These are phyloP conservation scores for Solen grandis DNA, from an alignment of 1,140 invertebrate genomes.

Conservation along the genomic window DNA sequence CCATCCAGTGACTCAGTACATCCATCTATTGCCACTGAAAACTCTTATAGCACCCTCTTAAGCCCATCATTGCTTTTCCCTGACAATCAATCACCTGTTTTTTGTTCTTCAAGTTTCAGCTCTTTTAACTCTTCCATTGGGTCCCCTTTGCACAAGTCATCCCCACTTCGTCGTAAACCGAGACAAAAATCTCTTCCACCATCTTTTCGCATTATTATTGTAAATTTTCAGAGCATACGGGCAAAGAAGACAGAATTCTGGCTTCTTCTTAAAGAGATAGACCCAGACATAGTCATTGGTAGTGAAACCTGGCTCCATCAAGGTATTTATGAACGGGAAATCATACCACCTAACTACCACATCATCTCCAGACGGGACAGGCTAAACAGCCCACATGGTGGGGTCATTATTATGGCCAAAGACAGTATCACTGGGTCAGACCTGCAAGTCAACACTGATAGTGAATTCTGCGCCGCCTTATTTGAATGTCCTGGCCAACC, in stretches of 20 bases:
- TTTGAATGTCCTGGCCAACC: neutral
- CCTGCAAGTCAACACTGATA: neutral
- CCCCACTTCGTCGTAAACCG: too few relatives aligned
- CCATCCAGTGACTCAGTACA: too few relatives aligned
- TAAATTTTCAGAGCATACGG: constrained; percentile 10
- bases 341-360: neutral
- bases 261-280: neutral
- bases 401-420: constrained; percentile 1
- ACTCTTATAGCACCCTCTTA: too few relatives aligned
- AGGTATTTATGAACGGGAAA: constrained; percentile 12
- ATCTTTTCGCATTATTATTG: constrained; percentile 10
- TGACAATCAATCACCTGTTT: too few relatives aligned
- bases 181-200: neutral
- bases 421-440: neutral
- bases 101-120: too few relatives aligned
- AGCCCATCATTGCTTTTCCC: too few relatives aligned
- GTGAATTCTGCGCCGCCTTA: neutral
- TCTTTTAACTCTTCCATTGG: neutral
- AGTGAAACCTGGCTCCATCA: constrained; percentile 14
- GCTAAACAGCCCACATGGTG: neutral
- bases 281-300: constrained; percentile 18
- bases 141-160: neutral
- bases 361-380: neutral
- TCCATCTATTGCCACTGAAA: too few relatives aligned
- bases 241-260: constrained; percentile 16